Conservation (phyloP, 2,113 vertebrate species). For the Marcusenius ussheri region DNA sequence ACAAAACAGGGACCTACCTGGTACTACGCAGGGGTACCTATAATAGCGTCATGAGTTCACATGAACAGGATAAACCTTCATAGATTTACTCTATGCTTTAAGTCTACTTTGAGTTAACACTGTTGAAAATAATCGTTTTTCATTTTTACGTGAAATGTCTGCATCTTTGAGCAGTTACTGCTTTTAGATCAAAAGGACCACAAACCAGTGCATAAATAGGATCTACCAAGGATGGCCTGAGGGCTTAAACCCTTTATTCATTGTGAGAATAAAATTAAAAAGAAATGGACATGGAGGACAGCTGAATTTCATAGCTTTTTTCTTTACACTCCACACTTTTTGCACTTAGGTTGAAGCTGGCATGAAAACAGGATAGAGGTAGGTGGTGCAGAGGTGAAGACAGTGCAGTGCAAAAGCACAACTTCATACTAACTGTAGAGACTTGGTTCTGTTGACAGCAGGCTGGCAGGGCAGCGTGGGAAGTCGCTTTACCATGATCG, state of each 20-base stretch:
- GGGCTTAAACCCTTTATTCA: background rate
- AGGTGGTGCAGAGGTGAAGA: background rate
- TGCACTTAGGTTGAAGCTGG: background rate
- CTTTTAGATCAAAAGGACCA: background rate
- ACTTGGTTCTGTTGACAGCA: slow-evolving; percentile 80
- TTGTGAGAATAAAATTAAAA: background rate
- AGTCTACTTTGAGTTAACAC: background rate
- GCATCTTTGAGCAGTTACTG: background rate
- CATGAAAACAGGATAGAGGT: background rate
- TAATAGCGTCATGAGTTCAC: background rate
- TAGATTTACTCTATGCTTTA: background rate
- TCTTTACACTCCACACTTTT: background rate
- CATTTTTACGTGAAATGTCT: background rate
- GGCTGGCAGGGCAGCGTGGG: slow-evolving; percentile 74
- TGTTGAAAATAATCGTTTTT: background rate
- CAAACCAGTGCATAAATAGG: background rate
- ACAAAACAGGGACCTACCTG: background rate
- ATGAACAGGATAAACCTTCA: background rate
- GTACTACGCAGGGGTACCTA: background rate
- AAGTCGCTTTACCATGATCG: slow-evolving; percentile 84
- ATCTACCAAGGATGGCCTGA: background rate
- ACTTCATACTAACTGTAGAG: slow-evolving; percentile 69
- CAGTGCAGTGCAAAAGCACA: background rate
- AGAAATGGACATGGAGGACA: background rate
- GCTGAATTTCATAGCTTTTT: background rate